Base-by-base conservation (phyloP, 1,140 invertebrate genomes). In the Diplogasteroides magnus region DNA sequence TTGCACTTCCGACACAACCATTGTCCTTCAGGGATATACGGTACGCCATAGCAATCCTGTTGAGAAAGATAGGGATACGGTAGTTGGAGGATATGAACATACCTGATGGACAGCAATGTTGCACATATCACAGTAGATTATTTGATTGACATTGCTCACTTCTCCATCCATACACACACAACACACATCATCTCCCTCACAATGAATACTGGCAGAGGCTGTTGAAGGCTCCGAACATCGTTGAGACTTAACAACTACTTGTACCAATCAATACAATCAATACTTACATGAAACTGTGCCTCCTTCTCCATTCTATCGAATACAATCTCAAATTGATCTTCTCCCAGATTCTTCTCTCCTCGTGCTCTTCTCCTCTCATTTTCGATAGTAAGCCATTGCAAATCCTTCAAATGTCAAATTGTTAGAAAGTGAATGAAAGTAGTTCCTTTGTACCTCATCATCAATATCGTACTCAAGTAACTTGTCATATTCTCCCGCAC, bases 41-140 rank as follows among this genome's bases (percentile, higher is more conserved):
- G 95, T 3, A 97, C 94, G 61, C 96, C 96, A 85, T 98, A 98
- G 83, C 96, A 98, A 85, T 98, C 96, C 85, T 86, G 76, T 29
- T 76, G n/a, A 48, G 6, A 48, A 48, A 6, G 6, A 48, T 48
- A 48, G 37, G 37, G 37, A 48, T n/a, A n/a, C n/a, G n/a, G n/a
- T n/a, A n/a, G n/a, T n/a, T n/a, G n/a, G n/a, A n/a, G n/a, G n/a
- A n/a, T n/a, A n/a, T 61, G 28, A 27, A 61, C 69, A 37, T 63
- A 85, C 82, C 84, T 98, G 95, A 86, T 98, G 94, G 25, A 98
- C 95, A 25, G 95, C 93, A 31, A 98, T 86, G 86, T 98, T 98
- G 84, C 95, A 98, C 93, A 98, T 97, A 86, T 98, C 95, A 86
- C 95, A 98, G 84, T 98, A 98, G 31, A 98, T 86, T 78, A 92